Evolutionary conservation across 2,113 vertebrate genomes (phyloP).

Genomic region (Pomatorhinus ruficollis): DNA sequence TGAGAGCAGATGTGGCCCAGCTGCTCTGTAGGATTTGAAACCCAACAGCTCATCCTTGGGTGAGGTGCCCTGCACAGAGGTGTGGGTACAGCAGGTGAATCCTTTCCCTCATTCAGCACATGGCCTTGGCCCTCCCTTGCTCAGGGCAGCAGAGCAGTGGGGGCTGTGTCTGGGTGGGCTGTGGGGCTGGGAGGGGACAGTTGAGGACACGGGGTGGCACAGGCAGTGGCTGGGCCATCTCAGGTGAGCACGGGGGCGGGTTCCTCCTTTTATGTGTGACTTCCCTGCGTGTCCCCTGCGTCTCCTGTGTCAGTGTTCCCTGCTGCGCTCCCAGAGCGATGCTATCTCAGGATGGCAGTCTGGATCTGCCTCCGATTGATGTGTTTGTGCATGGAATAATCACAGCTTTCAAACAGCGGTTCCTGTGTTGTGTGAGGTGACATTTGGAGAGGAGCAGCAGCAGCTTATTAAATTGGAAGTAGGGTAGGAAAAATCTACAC

Average conservation of each 20-base stretch:
- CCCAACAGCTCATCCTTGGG: not conserved
- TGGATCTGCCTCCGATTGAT: conserved; percentile 27
- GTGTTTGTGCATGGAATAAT: conserved; percentile 55
- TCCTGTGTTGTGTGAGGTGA: conserved; percentile 36
- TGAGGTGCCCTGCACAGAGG: not conserved
- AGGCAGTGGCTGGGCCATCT: not conserved
- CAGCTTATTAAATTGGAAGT: conserved; percentile 29
- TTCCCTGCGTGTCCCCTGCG: rapidly evolving
- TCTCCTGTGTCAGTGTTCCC: not conserved
- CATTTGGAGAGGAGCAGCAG: conserved; percentile 51
- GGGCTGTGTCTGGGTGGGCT: not conserved
- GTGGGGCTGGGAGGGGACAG: not conserved
- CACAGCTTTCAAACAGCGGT: conserved; percentile 62
- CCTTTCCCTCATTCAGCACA: rapidly evolving
- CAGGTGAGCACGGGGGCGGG: rapidly evolving
- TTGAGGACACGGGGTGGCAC: not conserved
- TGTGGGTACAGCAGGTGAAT: rapidly evolving
- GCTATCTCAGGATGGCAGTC: not conserved
- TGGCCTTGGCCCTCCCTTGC: not conserved
- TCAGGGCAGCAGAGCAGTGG: not conserved
- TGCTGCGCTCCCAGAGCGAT: not conserved
- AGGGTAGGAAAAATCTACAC: not conserved
- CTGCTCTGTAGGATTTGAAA: not conserved
- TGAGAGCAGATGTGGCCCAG: not conserved
- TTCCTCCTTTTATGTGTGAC: rapidly evolving